Evolutionary conservation across 2,797 vertebrate species (phyloP).

Genomic region (Spea hammondii): DNA sequence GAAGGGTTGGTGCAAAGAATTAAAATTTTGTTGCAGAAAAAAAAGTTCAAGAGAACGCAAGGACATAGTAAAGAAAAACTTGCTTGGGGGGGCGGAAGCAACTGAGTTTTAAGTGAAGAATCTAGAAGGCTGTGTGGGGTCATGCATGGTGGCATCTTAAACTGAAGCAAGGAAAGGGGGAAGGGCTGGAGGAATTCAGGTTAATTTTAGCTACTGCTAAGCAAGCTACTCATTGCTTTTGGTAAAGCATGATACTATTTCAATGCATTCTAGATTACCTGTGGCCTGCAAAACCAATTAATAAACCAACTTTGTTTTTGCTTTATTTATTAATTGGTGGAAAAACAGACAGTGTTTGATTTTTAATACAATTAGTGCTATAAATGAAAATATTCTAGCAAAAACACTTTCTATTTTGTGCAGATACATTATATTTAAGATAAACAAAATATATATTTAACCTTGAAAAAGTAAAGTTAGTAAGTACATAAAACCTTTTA

Average conservation of each 20-base stretch:
- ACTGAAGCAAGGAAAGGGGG: conserved; percentile 47
- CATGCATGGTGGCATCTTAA: conserved; percentile 52
- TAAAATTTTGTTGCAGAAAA: background rate
- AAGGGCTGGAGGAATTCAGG: conserved; percentile 51
- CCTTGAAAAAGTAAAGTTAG: too few relatives aligned
- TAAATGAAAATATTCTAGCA: too few relatives aligned
- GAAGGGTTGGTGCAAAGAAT: too few relatives aligned
- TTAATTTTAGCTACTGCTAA: conserved; percentile 32
- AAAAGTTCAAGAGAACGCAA: background rate
- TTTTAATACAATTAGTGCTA: too few relatives aligned
- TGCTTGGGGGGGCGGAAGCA: conserved; percentile 20
- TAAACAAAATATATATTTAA: too few relatives aligned
- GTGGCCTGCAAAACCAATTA: too few relatives aligned
- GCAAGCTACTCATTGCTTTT: conserved; percentile 38
- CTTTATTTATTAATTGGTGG: too few relatives aligned
- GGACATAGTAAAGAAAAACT: background rate
- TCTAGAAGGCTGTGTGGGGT: conserved; percentile 45
- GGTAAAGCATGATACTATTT: background rate
- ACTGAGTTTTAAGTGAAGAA: conserved; percentile 43
- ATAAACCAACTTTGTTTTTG: too few relatives aligned
- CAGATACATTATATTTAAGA: too few relatives aligned
- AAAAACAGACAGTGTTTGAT: too few relatives aligned
- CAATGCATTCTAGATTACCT: background rate
- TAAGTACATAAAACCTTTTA: too few relatives aligned
- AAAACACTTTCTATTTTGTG: too few relatives aligned